phyloP scores from a whole-genome alignment of 2,888 invertebrate genomes.

The Yponomeuta cagnagella region DNA sequence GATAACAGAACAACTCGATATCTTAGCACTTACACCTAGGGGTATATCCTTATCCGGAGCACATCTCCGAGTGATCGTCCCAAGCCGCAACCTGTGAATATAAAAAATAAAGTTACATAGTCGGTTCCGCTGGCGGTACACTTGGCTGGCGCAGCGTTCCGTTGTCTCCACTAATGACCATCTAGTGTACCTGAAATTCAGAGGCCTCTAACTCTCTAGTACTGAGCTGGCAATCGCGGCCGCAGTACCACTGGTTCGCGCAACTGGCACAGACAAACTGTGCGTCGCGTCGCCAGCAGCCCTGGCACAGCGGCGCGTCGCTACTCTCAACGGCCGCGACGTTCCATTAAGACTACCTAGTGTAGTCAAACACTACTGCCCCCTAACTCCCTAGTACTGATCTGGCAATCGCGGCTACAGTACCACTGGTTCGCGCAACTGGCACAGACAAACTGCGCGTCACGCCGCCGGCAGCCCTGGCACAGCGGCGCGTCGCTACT shows the following conservation, averaged over 20 bases:
- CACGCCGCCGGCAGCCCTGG: conserved; percentile 88
- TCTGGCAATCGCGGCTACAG: conserved; percentile 95
- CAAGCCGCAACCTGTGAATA: conserved; percentile 85
- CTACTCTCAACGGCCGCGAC: conserved; percentile 21
- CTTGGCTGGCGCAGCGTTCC: too few species aligned
- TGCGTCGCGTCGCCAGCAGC: conserved; percentile 86
- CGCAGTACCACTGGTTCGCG: conserved; percentile 96
- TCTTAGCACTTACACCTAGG: not conserved
- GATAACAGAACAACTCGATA: not conserved
- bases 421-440: conserved; percentile 96
- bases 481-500: conserved; percentile 80
- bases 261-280: conserved; percentile 94
- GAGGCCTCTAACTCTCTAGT: not conserved
- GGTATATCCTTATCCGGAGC: conserved; percentile 77
- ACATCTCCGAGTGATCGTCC: conserved; percentile 92
- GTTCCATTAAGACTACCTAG: not conserved
- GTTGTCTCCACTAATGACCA: not conserved
- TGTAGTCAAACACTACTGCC: not conserved
- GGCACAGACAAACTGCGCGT: conserved; percentile 92
- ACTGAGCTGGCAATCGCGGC: conserved; percentile 90
- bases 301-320: conserved; percentile 87
- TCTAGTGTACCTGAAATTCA: not conserved
- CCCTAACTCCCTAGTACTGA: conserved; percentile 38
- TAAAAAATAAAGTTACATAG: not conserved
- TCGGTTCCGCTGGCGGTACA: not conserved